A percentile compares a stretch with the other conserved stretches of the same genome.
phyloP scores from a whole-genome alignment of 2,797 vertebrate genomes.

The Falco berigora region DNA sequence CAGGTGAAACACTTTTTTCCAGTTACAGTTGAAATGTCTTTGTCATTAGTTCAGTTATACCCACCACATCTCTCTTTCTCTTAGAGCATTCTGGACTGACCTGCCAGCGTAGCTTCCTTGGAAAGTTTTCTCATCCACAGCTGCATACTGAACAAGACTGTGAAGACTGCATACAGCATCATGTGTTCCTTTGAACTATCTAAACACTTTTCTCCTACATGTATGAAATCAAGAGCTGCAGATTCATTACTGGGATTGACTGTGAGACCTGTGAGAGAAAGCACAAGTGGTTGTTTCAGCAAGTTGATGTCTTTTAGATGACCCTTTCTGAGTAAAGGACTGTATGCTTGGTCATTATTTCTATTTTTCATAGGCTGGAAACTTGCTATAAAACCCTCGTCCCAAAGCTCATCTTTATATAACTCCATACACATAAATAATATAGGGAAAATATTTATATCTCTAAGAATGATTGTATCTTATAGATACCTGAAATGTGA shows the following conservation, averaged over 20 bases:
- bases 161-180: neutral
- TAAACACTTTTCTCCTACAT: neutral
- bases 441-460: neutral
- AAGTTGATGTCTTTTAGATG: neutral
- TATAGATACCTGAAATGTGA: neutral
- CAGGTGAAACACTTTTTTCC: neutral
- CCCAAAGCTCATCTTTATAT: neutral
- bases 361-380: neutral
- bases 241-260: neutral
- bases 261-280: neutral
- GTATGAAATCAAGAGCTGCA: neutral
- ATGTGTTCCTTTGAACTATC: neutral
- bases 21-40: conserved; percentile 1
- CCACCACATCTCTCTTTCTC: neutral
- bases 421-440: neutral
- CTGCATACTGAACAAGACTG: neutral
- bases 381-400: neutral
- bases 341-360: neutral
- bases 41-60: neutral
- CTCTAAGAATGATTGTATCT: neutral
- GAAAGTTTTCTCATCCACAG: neutral
- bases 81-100: neutral
- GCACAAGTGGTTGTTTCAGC: neutral
- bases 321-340: neutral
- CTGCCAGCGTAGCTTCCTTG: neutral